Conservation (phyloP, 2,888 invertebrate species). For the Drosophila meridiana region DNA sequence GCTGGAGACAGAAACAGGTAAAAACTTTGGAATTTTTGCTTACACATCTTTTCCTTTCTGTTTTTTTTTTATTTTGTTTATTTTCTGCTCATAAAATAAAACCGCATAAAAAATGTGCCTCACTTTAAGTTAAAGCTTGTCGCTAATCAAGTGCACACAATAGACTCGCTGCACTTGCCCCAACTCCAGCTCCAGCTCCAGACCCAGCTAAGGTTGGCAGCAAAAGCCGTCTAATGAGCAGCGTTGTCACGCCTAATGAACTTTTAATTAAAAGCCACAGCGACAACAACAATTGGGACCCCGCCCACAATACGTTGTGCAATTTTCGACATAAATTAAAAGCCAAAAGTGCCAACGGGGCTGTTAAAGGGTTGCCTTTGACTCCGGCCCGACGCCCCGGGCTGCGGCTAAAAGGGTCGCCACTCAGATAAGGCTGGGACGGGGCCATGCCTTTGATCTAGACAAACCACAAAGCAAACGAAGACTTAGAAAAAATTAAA, state of each 20-base stretch:
- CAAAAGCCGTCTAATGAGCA: slow-evolving; percentile 67
- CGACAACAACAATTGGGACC: slow-evolving; percentile 40
- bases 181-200: neutral
- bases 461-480: slow-evolving; percentile 53
- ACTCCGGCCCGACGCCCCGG: neutral
- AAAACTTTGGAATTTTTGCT: slow-evolving; percentile 68
- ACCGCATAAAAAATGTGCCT: slow-evolving; percentile 26
- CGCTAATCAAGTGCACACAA: slow-evolving; percentile 72
- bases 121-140: slow-evolving; percentile 52
- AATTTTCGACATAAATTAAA: slow-evolving; percentile 68
- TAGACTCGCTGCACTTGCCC: slow-evolving; percentile 38
- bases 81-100: slow-evolving; percentile 49
- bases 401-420: slow-evolving; percentile 29
- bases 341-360: slow-evolving; percentile 35
- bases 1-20: slow-evolving; percentile 32
- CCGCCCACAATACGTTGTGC: slow-evolving; percentile 62
- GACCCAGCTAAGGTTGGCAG: slow-evolving; percentile 2
- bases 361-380: slow-evolving; percentile 8
- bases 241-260: slow-evolving; percentile 75
- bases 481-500: slow-evolving; percentile 8
- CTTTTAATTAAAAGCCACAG: slow-evolving; percentile 75
- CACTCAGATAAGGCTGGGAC: slow-evolving; percentile 48
- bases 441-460: slow-evolving; percentile 65
- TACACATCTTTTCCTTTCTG: neutral
- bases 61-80: neutral